Evolutionary conservation across 1,140 invertebrate genomes (phyloP).

Genomic region (Carcinoscorpius rotundicauda): DNA sequence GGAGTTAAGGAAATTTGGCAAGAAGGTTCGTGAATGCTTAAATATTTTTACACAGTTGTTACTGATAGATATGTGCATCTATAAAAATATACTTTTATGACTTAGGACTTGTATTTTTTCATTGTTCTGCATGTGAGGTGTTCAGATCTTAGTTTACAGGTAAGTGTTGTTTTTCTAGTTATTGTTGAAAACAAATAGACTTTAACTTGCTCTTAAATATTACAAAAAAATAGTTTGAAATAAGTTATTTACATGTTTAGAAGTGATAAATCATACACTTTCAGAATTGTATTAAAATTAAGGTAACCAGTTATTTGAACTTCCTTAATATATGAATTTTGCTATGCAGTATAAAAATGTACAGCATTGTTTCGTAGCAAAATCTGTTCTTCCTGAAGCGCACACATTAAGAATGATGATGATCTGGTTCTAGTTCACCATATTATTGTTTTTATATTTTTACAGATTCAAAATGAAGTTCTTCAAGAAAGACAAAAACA

Average conservation of each 20-base stretch:
- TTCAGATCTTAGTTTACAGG: no score
- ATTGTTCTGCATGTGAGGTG: neutral
- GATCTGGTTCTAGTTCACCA: neutral
- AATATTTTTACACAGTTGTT: neutral
- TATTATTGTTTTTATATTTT: neutral
- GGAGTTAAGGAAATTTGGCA: conserved; percentile 82
- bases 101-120: conserved; percentile 2
- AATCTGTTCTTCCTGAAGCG: neutral
- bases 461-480: conserved; percentile 57
- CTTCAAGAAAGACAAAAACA: conserved; percentile 53
- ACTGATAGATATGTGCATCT: neutral
- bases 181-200: no score
- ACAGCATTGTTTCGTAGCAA: neutral
- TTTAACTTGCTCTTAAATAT: no score
- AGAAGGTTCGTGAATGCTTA: conserved; percentile 46
- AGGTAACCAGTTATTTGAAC: no score
- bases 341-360: no score
- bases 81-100: neutral
- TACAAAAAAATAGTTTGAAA: no score
- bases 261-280: no score
- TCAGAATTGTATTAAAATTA: no score
- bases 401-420: neutral
- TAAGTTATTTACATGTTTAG: no score
- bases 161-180: no score
- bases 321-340: no score